Conservation (phyloP, 2,113 vertebrate genomes). For the Alectura lathami region DNA sequence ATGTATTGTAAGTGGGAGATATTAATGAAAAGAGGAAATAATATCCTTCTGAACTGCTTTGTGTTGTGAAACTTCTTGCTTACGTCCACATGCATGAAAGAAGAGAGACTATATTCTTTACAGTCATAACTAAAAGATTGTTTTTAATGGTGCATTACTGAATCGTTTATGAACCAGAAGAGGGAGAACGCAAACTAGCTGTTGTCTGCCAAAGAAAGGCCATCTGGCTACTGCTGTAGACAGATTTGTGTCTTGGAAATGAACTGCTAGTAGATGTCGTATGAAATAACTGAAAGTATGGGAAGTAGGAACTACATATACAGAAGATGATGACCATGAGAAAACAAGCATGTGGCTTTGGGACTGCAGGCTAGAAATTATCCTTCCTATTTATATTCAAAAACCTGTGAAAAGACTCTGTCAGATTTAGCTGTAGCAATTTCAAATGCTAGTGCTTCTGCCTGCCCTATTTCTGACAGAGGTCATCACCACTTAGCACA, state of each 20-base stretch:
- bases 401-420: background rate
- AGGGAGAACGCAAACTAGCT: background rate
- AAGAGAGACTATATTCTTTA: background rate
- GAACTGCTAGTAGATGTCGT: background rate
- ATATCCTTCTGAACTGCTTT: background rate
- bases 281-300: background rate
- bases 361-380: background rate
- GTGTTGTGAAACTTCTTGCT: background rate
- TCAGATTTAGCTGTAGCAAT: background rate
- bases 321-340: background rate
- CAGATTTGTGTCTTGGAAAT: background rate
- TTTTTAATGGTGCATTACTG: background rate
- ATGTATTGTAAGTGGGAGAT: background rate
- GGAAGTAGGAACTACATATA: background rate
- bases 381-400: background rate
- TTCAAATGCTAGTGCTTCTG: background rate
- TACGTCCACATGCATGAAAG: background rate
- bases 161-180: background rate
- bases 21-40: background rate
- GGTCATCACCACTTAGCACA: background rate
- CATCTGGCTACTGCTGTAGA: background rate
- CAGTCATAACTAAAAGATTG: background rate
- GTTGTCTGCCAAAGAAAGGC: background rate
- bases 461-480: background rate
- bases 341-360: background rate